Percentiles rank a stretch among this genome's conserved stretches.
Conservation (phyloP, 2,113 vertebrate genomes). For the Dryoscopus gambensis region DNA sequence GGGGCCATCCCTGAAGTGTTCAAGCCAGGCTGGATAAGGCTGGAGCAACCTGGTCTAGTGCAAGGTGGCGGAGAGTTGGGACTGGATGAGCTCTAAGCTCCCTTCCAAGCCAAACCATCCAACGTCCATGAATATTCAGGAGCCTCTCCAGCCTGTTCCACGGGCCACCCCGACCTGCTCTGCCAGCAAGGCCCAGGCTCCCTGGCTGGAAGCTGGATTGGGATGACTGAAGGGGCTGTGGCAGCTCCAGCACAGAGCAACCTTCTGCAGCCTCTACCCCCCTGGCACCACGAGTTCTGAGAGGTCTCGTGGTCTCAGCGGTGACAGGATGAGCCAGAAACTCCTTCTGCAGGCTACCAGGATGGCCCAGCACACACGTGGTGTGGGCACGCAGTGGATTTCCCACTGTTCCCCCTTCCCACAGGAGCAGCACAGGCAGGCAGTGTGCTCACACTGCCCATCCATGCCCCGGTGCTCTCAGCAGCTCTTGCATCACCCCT, state of each 20-base stretch:
- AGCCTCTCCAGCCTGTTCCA: constrained; percentile 24
- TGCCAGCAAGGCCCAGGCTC: background rate
- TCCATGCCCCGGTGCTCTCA: background rate
- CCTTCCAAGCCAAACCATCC: background rate
- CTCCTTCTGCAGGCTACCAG: background rate
- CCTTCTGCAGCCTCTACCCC: background rate
- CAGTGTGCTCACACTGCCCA: background rate
- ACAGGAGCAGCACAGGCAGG: background rate
- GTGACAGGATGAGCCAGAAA: background rate
- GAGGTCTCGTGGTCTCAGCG: rapidly evolving
- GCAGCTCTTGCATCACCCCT: constrained; percentile 31
- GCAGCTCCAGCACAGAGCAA: background rate
- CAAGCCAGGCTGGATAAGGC: background rate
- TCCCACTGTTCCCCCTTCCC: background rate
- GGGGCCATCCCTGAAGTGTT: background rate
- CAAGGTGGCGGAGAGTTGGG: background rate
- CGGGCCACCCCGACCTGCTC: background rate
- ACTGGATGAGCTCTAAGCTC: background rate
- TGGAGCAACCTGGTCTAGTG: background rate
- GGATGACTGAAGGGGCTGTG: background rate
- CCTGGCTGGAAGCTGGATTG: background rate
- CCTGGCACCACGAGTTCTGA: background rate
- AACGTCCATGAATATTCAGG: background rate
- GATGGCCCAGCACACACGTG: background rate
- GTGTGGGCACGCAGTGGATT: rapidly evolving